Conservation (phyloP, 2,888 invertebrate genomes). For the Mesorhabditis belari region DNA sequence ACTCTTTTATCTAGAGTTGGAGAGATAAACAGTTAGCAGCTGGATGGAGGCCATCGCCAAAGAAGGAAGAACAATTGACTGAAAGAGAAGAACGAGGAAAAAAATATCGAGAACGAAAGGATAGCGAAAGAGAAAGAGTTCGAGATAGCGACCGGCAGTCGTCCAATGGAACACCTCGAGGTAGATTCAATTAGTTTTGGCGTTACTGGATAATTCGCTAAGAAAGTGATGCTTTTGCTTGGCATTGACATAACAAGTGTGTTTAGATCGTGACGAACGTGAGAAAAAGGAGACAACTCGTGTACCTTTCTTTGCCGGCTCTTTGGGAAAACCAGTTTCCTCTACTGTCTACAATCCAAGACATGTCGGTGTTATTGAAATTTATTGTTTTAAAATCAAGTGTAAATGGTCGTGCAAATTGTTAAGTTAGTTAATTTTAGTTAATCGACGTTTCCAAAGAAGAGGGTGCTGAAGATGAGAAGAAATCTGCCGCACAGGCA, state of each 20-base stretch:
- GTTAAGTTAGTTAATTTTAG: constrained; percentile 11
- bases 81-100: constrained; percentile 8
- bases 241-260: too few relatives aligned
- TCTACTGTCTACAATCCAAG: constrained; percentile 33
- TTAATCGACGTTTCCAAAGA: constrained; percentile 26
- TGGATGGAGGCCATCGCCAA: constrained; percentile 13
- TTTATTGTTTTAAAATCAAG: constrained; percentile 8
- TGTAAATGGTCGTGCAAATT: not conserved
- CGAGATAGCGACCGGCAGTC: constrained; percentile 6
- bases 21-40: constrained; percentile 19
- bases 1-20: constrained; percentile 15
- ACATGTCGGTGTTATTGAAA: constrained; percentile 22
- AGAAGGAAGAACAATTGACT: constrained; percentile 1
- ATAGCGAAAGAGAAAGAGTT: constrained; percentile 16
- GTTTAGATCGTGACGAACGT: not conserved
- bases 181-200: not conserved
- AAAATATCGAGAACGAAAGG: constrained; percentile 11
- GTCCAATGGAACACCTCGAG: not conserved
- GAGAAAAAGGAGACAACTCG: not conserved
- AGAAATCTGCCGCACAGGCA: not conserved
- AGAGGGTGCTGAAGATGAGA: constrained; percentile 15
- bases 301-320: constrained; percentile 23
- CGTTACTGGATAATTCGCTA: too few relatives aligned
- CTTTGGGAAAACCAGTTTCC: constrained; percentile 27
- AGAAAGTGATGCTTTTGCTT: too few relatives aligned